Base-by-base conservation (phyloP, 2,797 vertebrate species). In the Pseudomugil tenellus region DNA sequence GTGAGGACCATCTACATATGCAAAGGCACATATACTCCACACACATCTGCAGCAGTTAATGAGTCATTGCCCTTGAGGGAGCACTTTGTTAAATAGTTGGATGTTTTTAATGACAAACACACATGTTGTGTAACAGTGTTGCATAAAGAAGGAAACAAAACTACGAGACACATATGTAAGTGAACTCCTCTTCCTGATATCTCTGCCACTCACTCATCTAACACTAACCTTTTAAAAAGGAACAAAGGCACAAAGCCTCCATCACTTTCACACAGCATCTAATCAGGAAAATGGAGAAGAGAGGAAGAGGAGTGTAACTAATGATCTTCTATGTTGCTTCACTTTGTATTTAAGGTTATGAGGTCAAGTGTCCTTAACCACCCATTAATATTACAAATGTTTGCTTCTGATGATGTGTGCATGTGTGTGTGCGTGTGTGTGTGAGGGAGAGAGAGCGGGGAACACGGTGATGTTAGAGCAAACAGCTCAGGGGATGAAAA, bases 41-140 rank as follows among this genome's bases (percentile, higher is more conserved):
- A 55, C 48, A 37, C 12, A 64, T 58, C 17, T 29, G 21, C 53
- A 63, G 68, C 59, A 67, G 71, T 67, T 83, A 83, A 90, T 79
- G 83, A 90, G 76, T 70, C 63, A 57, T 29, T 71, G 66, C 63
- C 77, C 72, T 78, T 65, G 59, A 83, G 74, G 64, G 53, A 80
- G 48, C 66, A 51, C 69, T 80, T 83, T 73, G 46, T 80, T 79
- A 75, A 79, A 81, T 54, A 35, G 39, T 39, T 67, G 70, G 61
- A 58, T 76, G 60, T 57, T 72, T 77, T 84, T 81, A 87, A 75
- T 75, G 87, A 84, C 82, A 81, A 74, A 79, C 51, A 68, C 41
- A 49, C 31, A 3, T 41, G 67, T 52, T 9, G 23, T 52, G 51
- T 49, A 21, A 53, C 74, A 43, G 53, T 48, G 56, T 37, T 48